Evolutionary conservation across 1,140 invertebrate genomes (phyloP).

Genomic region (Drosophila tropicalis): DNA sequence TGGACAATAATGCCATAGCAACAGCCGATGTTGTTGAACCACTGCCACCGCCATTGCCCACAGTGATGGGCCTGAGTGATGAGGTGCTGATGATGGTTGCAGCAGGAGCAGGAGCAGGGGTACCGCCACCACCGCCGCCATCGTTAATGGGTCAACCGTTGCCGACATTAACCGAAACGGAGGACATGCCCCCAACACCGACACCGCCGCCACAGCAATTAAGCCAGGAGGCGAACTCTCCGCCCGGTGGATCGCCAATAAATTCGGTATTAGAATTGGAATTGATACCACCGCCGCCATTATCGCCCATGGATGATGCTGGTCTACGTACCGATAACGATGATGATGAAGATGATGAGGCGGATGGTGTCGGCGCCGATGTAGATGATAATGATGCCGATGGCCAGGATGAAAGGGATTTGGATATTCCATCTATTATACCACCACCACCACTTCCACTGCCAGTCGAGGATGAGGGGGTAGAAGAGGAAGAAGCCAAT

Average conservation of each 20-base stretch:
- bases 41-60: slow-evolving; percentile 51
- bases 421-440: neutral
- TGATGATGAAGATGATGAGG: slow-evolving; percentile 64
- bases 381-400: neutral
- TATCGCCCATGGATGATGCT: slow-evolving; percentile 67
- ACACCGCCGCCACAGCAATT: slow-evolving; percentile 71
- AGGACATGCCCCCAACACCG: slow-evolving; percentile 78
- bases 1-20: slow-evolving; percentile 85
- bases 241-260: slow-evolving; percentile 50
- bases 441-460: slow-evolving; percentile 25
- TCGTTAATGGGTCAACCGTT: slow-evolving; percentile 59
- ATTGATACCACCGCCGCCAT: slow-evolving; percentile 69
- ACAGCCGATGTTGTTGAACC: slow-evolving; percentile 22
- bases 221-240: slow-evolving; percentile 38
- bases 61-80: slow-evolving; percentile 45
- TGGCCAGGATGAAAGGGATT: neutral
- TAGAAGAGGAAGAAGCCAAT: slow-evolving; percentile 16
- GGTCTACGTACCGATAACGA: slow-evolving; percentile 63
- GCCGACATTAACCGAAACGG: slow-evolving; percentile 74
- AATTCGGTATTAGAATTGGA: slow-evolving; percentile 75
- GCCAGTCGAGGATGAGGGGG: slow-evolving; percentile 15
- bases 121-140: slow-evolving; percentile 62
- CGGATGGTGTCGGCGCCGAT: slow-evolving; percentile 57
- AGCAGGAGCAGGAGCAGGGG: slow-evolving; percentile 25
- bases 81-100: slow-evolving; percentile 58